Percentiles rank a stretch among this genome's conserved stretches.
Evolutionary conservation across 2,113 vertebrate species (phyloP).

Genomic region (Rhadina sibilatrix): DNA sequence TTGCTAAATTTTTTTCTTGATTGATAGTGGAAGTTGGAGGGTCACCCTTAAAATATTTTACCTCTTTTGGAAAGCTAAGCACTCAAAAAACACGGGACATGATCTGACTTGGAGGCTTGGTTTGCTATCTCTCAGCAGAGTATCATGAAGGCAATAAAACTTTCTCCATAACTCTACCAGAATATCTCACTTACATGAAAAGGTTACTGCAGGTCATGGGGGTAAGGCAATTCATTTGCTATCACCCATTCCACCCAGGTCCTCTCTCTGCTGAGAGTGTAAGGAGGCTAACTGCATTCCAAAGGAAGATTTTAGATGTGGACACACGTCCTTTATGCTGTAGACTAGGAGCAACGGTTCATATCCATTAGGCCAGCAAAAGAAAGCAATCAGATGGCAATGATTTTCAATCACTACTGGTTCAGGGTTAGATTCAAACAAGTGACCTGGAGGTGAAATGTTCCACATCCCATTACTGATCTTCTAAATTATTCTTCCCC

Average conservation of each 20-base stretch:
- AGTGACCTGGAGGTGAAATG: conserved; percentile 65
- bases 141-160: neutral
- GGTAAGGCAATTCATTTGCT: conserved; percentile 10
- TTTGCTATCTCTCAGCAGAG: neutral
- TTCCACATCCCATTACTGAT: conserved; percentile 62
- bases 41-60: neutral
- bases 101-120: neutral
- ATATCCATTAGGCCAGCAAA: conserved; percentile 47
- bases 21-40: neutral
- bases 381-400: conserved; percentile 65
- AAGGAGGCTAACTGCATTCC: neutral
- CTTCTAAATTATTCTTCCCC: conserved; percentile 63
- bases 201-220: neutral
- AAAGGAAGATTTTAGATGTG: conserved; percentile 30
- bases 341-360: conserved; percentile 30
- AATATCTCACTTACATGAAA: neutral
- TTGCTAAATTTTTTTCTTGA: neutral
- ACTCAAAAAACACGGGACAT: accelerated
- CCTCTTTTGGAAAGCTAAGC: neutral
- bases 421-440: conserved; percentile 63
- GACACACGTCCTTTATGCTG: neutral
- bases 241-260: neutral
- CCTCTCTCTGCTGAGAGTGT: neutral
- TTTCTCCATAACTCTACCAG: neutral
- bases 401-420: conserved; percentile 65